Evolutionary conservation across 2,888 invertebrate species (phyloP), one percentile per base, ranked within the genome.

Genomic region (Drosophila peninsularis): DNA sequence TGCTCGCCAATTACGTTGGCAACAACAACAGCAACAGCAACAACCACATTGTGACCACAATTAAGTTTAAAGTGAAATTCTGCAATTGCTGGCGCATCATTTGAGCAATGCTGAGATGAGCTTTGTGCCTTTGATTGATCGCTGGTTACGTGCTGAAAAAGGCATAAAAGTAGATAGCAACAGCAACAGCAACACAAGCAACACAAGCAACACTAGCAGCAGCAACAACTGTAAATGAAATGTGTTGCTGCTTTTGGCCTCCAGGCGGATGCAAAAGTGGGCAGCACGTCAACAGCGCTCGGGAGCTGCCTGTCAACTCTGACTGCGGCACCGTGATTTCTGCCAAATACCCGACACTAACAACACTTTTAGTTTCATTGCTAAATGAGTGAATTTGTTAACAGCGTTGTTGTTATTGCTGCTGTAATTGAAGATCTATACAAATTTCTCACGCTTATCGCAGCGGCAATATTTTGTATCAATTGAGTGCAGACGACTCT

Each of bases 361-460:
- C 82, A 87, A 89, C 88, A 84, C 85, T 80, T 84, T 89, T 82
- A 80, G 89, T 82, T 89, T 89, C 80, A 77, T 84, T 82, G 74
- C 82, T 89, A 78, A 84, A 87, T 84, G 85, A 80, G 72, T 89
- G 80, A 77, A 84, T 85, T 85, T 87, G 84, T 89, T 89, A 84
- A 77, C 70, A 69, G 55, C 71, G 65, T 60, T 54, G 62, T 61
- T 76, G 62, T 21, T 53, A 45, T 24, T 69, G 62, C 37, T 58
- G 44, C 36, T 52, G 63, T 84, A 88, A 86, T 83, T 80, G 78
- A 68, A 65, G 78, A 47, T 56, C 63, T 49, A 44, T 36, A 55
- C 49, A 66, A 55, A 78, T 81, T 88, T 84, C 83, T 83, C 83
- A 84, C 83, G 83, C 89, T 86, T 75, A 75, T 86, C 75, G 56